phyloP scores from a whole-genome alignment of 2,797 vertebrate genomes.

The Sardinella longiceps region DNA sequence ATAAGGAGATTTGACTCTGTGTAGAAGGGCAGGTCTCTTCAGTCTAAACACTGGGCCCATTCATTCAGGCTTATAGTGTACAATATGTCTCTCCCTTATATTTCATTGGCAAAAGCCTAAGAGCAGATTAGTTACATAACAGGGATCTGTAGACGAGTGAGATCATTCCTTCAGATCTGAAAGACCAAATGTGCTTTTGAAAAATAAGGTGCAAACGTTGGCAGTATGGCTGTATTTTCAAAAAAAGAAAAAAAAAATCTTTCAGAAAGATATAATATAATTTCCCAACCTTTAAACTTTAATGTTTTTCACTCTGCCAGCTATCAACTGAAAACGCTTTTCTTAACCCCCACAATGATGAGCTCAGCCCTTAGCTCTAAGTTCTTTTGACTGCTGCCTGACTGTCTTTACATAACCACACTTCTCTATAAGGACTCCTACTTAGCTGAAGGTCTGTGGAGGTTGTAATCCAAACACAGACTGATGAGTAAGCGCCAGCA shows the following conservation, averaged over 20 bases:
- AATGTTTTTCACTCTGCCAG: too few relatives aligned
- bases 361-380: background rate
- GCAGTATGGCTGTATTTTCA: background rate
- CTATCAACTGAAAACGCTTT: too few relatives aligned
- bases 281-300: too few relatives aligned
- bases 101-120: background rate
- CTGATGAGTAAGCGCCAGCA: conserved; percentile 1
- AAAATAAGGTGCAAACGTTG: background rate
- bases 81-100: too few relatives aligned
- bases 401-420: background rate
- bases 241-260: too few relatives aligned
- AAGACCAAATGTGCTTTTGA: background rate
- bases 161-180: background rate
- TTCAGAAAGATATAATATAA: too few relatives aligned
- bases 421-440: background rate
- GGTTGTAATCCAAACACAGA: background rate
- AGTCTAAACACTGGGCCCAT: too few relatives aligned
- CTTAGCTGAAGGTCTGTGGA: background rate
- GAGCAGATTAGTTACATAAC: background rate
- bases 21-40: too few relatives aligned
- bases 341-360: background rate
- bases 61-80: background rate
- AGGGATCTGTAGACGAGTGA: background rate
- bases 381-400: background rate
- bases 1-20: background rate